phyloP scores from a whole-genome alignment of 1,140 invertebrate species.

The Diorhabda carinulata region DNA sequence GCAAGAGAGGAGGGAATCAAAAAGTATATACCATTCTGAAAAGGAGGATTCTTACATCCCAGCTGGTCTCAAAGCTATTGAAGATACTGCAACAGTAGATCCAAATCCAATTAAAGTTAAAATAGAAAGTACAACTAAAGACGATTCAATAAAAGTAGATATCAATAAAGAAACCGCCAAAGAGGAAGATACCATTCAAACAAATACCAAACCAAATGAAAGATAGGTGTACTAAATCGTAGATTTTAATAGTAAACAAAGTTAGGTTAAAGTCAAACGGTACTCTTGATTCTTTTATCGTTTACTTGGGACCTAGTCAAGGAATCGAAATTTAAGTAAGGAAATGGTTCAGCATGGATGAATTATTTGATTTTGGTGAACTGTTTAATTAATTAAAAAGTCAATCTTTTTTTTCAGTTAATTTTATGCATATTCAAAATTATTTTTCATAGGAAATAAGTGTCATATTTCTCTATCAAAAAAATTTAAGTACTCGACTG shows the following conservation, averaged over 20 bases:
- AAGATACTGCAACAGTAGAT: constrained; percentile 6
- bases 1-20: constrained; percentile 59
- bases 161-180: constrained; percentile 10
- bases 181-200: constrained; percentile 11
- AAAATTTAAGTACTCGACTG: neutral
- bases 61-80: constrained; percentile 31
- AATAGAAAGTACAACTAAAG: constrained; percentile 9
- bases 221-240: constrained; percentile 1
- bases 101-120: constrained; percentile 10
- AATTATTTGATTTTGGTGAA: neutral
- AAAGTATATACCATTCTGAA: constrained; percentile 49
- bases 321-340: constrained; percentile 4
- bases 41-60: constrained; percentile 44
- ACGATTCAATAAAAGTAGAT: constrained; percentile 9
- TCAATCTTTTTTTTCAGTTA: neutral
- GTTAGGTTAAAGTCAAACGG: neutral
- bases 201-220: constrained; percentile 9
- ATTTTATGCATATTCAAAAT: neutral
- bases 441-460: neutral
- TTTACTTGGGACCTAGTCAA: constrained; percentile 9
- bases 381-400: neutral
- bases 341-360: neutral
- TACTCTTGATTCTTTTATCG: constrained; percentile 8
- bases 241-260: neutral
- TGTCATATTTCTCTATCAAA: neutral